Percentiles rank a stretch among this genome's conserved stretches.
Conservation (phyloP, 2,797 vertebrate species). For the Serranus cabrilla region DNA sequence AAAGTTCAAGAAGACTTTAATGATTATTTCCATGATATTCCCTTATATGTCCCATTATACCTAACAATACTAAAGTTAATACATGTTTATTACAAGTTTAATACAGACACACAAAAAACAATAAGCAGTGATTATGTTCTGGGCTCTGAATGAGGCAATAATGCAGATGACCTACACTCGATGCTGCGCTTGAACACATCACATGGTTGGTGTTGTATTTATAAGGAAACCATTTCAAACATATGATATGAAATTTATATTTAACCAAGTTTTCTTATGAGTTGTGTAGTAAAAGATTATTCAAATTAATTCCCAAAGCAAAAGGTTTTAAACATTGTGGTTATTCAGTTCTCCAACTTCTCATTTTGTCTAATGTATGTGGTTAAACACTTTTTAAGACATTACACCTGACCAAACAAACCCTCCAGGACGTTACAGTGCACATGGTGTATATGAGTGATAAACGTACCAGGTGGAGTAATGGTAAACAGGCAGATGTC, state of each 20-base stretch:
- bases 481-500: slow-evolving; percentile 81
- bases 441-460: not conserved
- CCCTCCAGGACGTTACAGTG: not conserved
- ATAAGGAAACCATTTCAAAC: not conserved
- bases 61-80: too few species aligned
- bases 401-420: too few species aligned
- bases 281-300: too few species aligned
- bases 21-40: too few species aligned
- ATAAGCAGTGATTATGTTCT: not conserved
- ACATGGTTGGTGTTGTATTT: not conserved
- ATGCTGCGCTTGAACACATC: not conserved
- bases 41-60: too few species aligned
- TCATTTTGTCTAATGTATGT: too few species aligned
- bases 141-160: not conserved
- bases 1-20: too few species aligned
- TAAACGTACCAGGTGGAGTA: slow-evolving; percentile 84
- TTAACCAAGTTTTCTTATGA: not conserved
- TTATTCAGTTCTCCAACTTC: too few species aligned
- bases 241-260: not conserved
- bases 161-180: not conserved
- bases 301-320: too few species aligned
- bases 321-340: too few species aligned
- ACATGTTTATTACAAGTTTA: too few species aligned
- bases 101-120: not conserved
- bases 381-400: too few species aligned